phyloP scores from a whole-genome alignment of 1,140 invertebrate species.

The Xylocopa sonorina region DNA sequence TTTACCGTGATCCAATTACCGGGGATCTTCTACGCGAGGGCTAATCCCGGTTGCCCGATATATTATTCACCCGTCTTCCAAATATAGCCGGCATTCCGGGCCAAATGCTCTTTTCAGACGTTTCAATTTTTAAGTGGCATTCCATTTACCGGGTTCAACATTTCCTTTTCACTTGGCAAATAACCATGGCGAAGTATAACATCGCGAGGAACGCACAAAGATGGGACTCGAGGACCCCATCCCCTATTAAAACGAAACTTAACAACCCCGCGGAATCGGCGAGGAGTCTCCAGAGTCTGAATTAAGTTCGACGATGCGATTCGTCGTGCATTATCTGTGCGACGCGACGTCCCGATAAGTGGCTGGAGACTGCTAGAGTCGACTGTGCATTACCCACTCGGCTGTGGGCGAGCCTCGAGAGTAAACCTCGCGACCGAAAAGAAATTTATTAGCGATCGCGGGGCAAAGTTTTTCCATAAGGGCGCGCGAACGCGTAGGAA shows the following conservation, averaged over 20 bases:
- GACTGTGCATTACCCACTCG: background rate
- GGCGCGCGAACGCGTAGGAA: background rate
- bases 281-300: background rate
- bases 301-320: conserved; percentile 33
- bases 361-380: conserved; percentile 1
- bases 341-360: background rate
- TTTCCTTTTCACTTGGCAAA: too few species aligned
- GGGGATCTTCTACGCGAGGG: background rate
- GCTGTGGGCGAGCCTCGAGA: background rate
- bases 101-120: background rate
- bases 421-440: background rate
- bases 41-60: background rate
- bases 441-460: background rate
- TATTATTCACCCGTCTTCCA: background rate
- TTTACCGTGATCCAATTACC: background rate
- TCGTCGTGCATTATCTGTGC: background rate
- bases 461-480: conserved; percentile 28
- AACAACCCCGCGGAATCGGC: background rate
- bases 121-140: background rate
- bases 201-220: too few species aligned
- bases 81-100: background rate
- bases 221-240: too few species aligned
- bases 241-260: too few species aligned
- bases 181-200: too few species aligned
- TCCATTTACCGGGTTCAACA: too few species aligned